These are phyloP conservation scores for Trissonchulus sp. DNA, from an alignment of 2,888 invertebrate species.

Conservation along the genomic window DNA sequence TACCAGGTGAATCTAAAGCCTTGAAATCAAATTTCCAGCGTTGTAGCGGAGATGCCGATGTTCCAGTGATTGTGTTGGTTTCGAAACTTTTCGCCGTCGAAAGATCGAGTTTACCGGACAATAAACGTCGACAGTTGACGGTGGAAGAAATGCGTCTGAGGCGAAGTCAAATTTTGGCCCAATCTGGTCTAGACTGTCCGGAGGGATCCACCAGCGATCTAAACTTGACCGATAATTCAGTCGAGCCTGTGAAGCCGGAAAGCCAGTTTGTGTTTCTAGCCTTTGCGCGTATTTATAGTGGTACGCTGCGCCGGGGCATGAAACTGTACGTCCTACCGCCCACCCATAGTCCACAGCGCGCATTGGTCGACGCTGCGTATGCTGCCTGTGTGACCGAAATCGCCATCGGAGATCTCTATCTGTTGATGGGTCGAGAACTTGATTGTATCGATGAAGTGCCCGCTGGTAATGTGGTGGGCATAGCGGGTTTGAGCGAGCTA, in stretches of 20 bases:
- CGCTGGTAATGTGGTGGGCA: slow-evolving; percentile 73
- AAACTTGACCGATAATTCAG: background rate
- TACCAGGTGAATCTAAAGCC: slow-evolving; percentile 65
- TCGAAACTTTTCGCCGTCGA: slow-evolving; percentile 78
- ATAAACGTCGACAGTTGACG: background rate
- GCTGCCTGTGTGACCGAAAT: slow-evolving; percentile 6
- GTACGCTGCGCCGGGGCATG: slow-evolving; percentile 68
- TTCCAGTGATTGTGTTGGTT: slow-evolving; percentile 68
- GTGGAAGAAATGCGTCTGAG: slow-evolving; percentile 9
- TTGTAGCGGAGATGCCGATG: slow-evolving; percentile 64
- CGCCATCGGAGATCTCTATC: slow-evolving; percentile 67
- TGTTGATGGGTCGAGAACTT: slow-evolving; percentile 87
- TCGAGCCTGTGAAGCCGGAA: background rate
- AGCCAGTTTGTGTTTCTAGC: slow-evolving; percentile 68
- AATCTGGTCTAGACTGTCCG: no score
- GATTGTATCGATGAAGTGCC: slow-evolving; percentile 70
- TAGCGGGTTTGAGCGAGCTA: slow-evolving; percentile 66
- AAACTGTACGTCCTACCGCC: slow-evolving; percentile 76
- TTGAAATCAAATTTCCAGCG: slow-evolving; percentile 62
- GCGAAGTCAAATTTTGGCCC: background rate
- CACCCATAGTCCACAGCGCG: slow-evolving; percentile 60
- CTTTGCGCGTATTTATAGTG: slow-evolving; percentile 86
- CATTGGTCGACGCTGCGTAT: background rate
- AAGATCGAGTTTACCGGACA: background rate
- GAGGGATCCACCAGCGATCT: background rate